Conservation (phyloP, 2,113 vertebrate species). For the Tyto alba region DNA sequence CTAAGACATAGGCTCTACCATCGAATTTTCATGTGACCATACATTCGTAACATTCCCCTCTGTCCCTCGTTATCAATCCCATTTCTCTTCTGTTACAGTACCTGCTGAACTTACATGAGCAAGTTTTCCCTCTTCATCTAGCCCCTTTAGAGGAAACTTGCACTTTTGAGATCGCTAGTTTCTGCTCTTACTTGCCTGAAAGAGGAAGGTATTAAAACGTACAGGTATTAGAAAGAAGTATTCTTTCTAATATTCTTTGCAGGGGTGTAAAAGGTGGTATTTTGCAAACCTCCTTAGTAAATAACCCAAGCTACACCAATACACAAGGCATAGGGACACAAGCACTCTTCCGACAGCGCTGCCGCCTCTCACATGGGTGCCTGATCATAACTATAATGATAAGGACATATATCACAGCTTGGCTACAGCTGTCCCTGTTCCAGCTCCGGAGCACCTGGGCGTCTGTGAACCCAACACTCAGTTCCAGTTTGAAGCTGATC, state of each 20-base stretch:
- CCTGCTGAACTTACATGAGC: background rate
- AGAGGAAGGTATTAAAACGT: background rate
- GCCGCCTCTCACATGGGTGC: background rate
- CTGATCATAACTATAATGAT: no score
- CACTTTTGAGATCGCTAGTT: background rate
- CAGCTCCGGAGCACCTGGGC: background rate
- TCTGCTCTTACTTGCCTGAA: background rate
- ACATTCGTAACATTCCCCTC: background rate
- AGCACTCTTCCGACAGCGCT: background rate
- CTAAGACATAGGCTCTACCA: background rate
- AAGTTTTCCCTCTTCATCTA: background rate
- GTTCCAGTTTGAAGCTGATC: background rate
- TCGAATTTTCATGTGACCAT: accelerated
- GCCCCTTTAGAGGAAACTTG: background rate
- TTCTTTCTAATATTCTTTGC: no score
- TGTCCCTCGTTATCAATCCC: background rate
- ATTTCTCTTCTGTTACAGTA: background rate
- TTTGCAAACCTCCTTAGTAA: background rate
- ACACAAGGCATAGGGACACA: background rate
- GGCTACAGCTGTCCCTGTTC: background rate
- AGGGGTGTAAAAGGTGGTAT: background rate
- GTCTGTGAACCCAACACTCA: background rate
- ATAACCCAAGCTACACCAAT: background rate
- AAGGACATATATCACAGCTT: background rate
- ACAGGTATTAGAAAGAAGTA: background rate